Conservation (phyloP, 2,888 invertebrate genomes). For the Synergus japonicus region DNA sequence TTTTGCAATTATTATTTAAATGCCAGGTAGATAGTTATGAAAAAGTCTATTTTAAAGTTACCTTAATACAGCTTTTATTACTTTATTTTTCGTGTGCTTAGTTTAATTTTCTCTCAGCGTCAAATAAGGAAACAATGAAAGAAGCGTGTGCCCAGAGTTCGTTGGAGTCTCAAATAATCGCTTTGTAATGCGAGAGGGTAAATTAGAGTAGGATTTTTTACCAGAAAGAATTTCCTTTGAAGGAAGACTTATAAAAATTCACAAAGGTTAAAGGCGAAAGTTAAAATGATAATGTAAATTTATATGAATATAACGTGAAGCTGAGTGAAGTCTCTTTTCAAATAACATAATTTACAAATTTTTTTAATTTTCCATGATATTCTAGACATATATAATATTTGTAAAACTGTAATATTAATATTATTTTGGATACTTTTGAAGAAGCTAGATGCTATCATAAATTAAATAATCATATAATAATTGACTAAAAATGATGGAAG, state of each 20-base stretch:
- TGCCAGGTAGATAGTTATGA: background rate
- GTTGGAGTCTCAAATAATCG: slow-evolving; percentile 36
- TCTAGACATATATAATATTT: too few relatives aligned
- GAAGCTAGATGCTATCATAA: background rate
- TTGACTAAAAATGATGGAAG: background rate
- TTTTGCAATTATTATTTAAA: background rate
- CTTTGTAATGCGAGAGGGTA: slow-evolving; percentile 33
- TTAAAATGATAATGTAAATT: background rate
- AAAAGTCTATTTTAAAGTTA: background rate
- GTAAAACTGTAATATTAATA: too few relatives aligned
- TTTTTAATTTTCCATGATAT: background rate
- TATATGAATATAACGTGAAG: background rate
- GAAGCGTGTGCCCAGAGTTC: slow-evolving; percentile 24
- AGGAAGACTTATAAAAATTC: slow-evolving; percentile 15
- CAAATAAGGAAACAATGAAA: slow-evolving; percentile 34
- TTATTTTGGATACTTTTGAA: too few relatives aligned
- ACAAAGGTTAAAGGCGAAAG: slow-evolving; percentile 36
- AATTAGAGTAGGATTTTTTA: slow-evolving; percentile 37
- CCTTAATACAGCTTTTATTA: slow-evolving; percentile 17
- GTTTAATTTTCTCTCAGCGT: slow-evolving; percentile 15
- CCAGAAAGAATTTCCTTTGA: slow-evolving; percentile 30
- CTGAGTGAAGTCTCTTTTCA: slow-evolving; percentile 3
- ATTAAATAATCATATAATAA: background rate
- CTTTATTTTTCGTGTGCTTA: slow-evolving; percentile 24
- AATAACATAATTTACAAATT: background rate